A percentile compares a stretch with the other conserved stretches of the same genome.
These are phyloP conservation scores for Platalea minor DNA, from an alignment of 2,797 vertebrate genomes.

Conservation along the genomic window DNA sequence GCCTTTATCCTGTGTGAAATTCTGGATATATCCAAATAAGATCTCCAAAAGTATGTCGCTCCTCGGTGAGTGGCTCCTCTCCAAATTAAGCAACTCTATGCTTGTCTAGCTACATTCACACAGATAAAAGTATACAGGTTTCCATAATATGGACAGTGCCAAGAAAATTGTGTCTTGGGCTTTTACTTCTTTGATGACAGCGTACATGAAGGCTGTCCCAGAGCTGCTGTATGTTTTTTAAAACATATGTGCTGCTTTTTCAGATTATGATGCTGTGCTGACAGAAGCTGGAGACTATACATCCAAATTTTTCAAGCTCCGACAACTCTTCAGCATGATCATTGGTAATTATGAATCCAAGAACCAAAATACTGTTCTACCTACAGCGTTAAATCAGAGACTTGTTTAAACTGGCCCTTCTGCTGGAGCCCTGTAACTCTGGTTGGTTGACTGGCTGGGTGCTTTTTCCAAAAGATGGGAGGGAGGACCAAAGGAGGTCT, in stretches of 20 bases:
- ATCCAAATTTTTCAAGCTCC: conserved; percentile 88
- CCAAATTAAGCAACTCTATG: background rate
- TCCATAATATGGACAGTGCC: background rate
- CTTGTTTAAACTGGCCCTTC: background rate
- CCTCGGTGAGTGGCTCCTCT: background rate
- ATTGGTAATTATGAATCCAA: conserved; percentile 73
- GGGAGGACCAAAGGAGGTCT: background rate
- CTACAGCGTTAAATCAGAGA: background rate
- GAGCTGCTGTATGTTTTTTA: background rate
- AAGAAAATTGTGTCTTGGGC: background rate
- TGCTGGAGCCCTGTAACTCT: background rate
- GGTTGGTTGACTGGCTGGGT: background rate
- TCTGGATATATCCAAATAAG: background rate
- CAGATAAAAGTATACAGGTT: background rate
- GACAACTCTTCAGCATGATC: conserved; percentile 81
- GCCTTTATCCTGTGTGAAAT: background rate
- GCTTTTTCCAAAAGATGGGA: background rate
- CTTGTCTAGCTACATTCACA: background rate
- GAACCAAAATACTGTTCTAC: background rate
- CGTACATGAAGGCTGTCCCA: background rate
- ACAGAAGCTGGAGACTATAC: conserved; percentile 95
- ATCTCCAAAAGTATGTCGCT: background rate
- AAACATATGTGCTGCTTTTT: background rate
- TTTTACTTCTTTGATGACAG: background rate
- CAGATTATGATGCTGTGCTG: conserved; percentile 93